Conservation (phyloP, 2,888 invertebrate species). For the Tanypteryx hageni region DNA sequence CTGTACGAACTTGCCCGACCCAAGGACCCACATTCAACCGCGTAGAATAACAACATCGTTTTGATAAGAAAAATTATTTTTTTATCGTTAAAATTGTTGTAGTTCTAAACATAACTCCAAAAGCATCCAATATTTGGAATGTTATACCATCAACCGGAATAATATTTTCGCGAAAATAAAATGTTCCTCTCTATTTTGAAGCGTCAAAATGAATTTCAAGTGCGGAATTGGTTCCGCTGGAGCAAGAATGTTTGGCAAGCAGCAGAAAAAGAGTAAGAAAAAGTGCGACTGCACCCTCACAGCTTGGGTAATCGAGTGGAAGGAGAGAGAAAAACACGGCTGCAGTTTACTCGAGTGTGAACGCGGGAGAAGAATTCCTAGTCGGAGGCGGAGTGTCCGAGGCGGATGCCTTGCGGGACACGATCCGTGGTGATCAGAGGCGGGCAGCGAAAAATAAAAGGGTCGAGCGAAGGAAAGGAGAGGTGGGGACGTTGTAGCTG, state of each 20-base stretch:
- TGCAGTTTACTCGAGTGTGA: neutral
- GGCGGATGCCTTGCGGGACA: neutral
- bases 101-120: too few species aligned
- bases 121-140: too few species aligned
- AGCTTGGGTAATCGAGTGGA: neutral
- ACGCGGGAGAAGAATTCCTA: neutral
- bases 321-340: neutral
- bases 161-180: too few species aligned
- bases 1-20: too few species aligned
- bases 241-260: neutral
- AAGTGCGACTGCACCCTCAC: neutral
- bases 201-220: too few species aligned
- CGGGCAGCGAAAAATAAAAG: neutral
- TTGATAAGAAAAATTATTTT: too few species aligned
- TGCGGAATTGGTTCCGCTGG: too few species aligned
- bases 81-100: too few species aligned
- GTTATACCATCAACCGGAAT: too few species aligned
- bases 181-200: too few species aligned
- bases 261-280: neutral
- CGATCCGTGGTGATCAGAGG: neutral
- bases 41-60: too few species aligned
- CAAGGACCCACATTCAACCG: too few species aligned
- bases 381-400: neutral
- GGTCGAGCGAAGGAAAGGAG: neutral
- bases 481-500: neutral